Base-by-base conservation (phyloP, 2,797 vertebrate genomes). In the Coccyzus lansbergi region DNA sequence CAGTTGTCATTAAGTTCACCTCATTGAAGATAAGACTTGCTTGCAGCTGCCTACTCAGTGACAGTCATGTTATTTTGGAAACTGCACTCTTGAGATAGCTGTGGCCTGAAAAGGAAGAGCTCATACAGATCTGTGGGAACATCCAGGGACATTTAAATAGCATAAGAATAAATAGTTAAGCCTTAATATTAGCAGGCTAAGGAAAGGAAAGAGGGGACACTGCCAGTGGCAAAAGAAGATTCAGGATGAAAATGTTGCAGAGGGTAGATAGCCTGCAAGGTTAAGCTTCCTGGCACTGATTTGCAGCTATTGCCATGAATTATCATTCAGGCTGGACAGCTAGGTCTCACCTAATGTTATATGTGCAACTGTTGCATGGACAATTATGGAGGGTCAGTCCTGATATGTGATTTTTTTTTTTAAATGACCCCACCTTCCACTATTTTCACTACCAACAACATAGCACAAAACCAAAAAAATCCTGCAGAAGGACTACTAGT, bases 401-500 rank as follows among this genome's bases (percentile, higher is more conserved):
- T 48, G 42, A 6, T 25, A 31, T 38, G 6, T 77, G 58, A 40
- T 44, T 44, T 42, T 11, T 42, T 49, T 49, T 49, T 28, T 51
- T 25, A 33, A 49, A 10, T 17, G 1, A 59, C 10, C 14, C 8
- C 2, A 48, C 7, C 12, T 13, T 3, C 13, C 3, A 7, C 12
- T 36, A 2, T 34, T 75, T 34, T 6, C 38, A 29, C 24, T 69
- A 6, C 8, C 22, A 59, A 28, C 44, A 68, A 24, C 9, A 28
- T 19, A 68, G 6, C 18, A 80, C 9, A 36, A 62, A 83, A 21
- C 3, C 24, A 29, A 52, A 51, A 65, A 42, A 51, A 59, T 10
- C 4, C 14, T 36, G 31, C 6, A 42, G 53, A 33, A 72, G n/a
- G 74, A 40, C 38, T 49, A 7, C 21, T 49, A 38, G 11, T 29